Evolutionary conservation across 2,888 invertebrate genomes (phyloP), one percentile per base, ranked within the genome.

Genomic region (Drosophila birchii): DNA sequence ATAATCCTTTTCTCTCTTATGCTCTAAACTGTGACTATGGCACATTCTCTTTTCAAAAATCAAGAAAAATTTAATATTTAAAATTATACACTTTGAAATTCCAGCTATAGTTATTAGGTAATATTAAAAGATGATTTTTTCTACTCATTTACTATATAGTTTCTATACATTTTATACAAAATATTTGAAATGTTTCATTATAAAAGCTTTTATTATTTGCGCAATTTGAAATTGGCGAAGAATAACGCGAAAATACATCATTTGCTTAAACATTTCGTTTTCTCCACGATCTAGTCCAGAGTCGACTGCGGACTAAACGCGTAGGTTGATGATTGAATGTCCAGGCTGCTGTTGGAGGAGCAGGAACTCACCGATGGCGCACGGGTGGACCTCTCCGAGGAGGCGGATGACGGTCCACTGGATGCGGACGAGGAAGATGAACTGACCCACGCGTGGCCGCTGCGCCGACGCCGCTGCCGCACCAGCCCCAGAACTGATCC

Each of bases 401-500:
- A 83, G 63, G 77, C 75, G 12, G 70, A 73, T 0, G 84, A 81
- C 16, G 84, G 86, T 3, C 78, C 78, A 23, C 87, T 90, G 16
- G 86, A 88, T 1, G 60, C 44, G 3, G 56, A 88, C 1, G 60
- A 56, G 44, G 56, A 60, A 39, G 60, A 61, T n/a, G 90, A 88
- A 8, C 85, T 87, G 3, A 78, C 76, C 81, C 89, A 87, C 32
- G 84, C 89, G 44, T 81, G 88, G 0, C 81, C 78, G 43, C 73
- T 81, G 44, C 79, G 81, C 1, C 80, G 76, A 1, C 89, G 67
- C 1, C 79, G 69, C 36, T 86, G 86, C 7, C 91, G 78, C 6
- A 90, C 91, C 23, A 91, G 59, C 0, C 86, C 85, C 26, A 91
- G 47, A 1, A 90, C 90, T 0, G 91, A 89, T 23, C 91, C 91